phyloP scores from a whole-genome alignment of 2,113 vertebrate genomes.

The Apteryx owenii region DNA sequence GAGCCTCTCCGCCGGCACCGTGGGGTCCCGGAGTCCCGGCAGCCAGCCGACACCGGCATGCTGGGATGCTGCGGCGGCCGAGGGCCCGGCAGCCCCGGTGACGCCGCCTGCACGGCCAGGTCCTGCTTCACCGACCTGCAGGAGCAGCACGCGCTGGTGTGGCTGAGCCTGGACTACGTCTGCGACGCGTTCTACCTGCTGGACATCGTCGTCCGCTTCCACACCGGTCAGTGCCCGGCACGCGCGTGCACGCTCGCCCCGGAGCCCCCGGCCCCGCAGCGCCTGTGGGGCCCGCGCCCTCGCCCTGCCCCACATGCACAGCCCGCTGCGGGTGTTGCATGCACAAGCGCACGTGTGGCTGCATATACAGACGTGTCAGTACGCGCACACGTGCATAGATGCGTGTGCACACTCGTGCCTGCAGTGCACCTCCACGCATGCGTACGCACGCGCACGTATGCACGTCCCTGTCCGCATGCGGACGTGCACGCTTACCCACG shows the following conservation, averaged over 20 bases:
- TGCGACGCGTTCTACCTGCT: constrained; percentile 85
- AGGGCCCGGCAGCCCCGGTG: not conserved
- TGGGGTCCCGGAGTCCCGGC: fast-evolving
- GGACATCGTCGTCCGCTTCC: constrained; percentile 82
- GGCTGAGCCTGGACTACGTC: constrained; percentile 86
- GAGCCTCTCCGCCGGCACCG: not conserved
- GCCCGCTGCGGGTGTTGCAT: too few relatives aligned
- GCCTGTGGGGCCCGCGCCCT: too few relatives aligned
- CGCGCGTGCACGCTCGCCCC: not conserved
- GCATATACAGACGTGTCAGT: too few relatives aligned
- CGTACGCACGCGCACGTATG: too few relatives aligned
- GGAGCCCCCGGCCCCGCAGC: not conserved
- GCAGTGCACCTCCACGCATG: too few relatives aligned
- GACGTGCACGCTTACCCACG: not conserved
- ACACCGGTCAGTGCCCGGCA: constrained; percentile 79
- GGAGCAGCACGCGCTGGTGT: constrained; percentile 75
- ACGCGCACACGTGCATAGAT: too few relatives aligned
- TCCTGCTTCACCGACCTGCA: constrained; percentile 86
- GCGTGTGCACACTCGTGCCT: too few relatives aligned
- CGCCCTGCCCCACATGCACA: not conserved
- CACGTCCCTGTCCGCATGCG: too few relatives aligned
- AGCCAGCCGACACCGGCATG: too few relatives aligned
- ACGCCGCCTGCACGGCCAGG: constrained; percentile 41
- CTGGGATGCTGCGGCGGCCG: too few relatives aligned
- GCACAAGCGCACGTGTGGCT: too few relatives aligned